A percentile compares a stretch with the other conserved stretches of the same genome.
Evolutionary conservation across 1,140 invertebrate genomes (phyloP).

Genomic region (Nymphalis io): DNA sequence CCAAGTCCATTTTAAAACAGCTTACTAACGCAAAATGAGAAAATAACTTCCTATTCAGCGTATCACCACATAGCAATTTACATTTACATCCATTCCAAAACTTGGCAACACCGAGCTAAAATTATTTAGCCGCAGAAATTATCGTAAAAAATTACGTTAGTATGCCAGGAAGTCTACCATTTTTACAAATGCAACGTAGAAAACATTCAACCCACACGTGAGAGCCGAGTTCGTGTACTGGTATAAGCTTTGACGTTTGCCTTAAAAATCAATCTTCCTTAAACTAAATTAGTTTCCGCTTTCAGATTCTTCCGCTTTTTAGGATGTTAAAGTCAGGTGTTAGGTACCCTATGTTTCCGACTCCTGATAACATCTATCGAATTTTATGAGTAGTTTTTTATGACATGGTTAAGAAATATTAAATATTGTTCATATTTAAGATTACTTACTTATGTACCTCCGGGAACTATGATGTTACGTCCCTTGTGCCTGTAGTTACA

Average conservation of each 20-base stretch:
- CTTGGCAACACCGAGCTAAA: conserved; percentile 20
- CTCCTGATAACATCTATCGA: no score
- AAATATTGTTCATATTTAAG: no score
- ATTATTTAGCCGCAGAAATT: conserved; percentile 21
- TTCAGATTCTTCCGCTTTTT: no score
- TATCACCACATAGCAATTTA: conserved; percentile 16
- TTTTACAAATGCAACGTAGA: neutral
- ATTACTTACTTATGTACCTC: no score
- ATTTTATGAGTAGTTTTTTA: no score
- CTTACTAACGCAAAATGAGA: conserved; percentile 10
- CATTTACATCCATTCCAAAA: conserved; percentile 25
- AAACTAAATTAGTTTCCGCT: no score
- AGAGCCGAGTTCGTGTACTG: neutral
- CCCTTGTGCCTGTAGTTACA: no score
- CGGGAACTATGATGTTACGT: no score
- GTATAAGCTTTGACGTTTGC: neutral
- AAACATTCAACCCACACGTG: neutral
- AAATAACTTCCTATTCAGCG: conserved; percentile 25
- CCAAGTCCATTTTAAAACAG: conserved; percentile 11
- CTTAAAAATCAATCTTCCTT: no score
- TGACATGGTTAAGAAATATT: no score
- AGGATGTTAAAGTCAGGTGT: no score
- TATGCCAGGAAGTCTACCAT: neutral
- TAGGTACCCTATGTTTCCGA: no score
- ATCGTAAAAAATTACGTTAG: conserved; percentile 15